Percentiles rank a stretch among this genome's conserved stretches.
These are phyloP conservation scores for Nycteola revayana DNA, from an alignment of 2,888 invertebrate species.

Conservation along the genomic window DNA sequence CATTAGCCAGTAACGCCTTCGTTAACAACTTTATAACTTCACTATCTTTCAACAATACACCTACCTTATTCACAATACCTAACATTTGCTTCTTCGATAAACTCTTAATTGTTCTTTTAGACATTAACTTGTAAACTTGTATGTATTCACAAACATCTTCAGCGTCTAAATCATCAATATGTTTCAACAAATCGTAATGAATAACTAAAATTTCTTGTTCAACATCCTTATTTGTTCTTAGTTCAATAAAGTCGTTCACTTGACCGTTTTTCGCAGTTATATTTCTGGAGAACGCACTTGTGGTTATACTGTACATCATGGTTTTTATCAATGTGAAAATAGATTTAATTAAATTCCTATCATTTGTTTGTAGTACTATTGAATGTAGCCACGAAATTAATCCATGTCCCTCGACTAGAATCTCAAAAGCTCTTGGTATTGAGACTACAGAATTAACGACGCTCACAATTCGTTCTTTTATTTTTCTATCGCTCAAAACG, in stretches of 20 bases:
- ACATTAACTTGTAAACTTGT: constrained; percentile 48
- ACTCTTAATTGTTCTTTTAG: constrained; percentile 57
- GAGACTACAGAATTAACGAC: constrained; percentile 83
- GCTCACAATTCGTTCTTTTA: constrained; percentile 85
- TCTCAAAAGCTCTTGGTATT: constrained; percentile 84
- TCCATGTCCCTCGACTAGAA: constrained; percentile 86
- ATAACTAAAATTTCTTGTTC: constrained; percentile 60
- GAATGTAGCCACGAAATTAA: constrained; percentile 86
- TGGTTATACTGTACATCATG: constrained; percentile 52
- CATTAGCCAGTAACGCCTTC: constrained; percentile 48
- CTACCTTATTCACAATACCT: constrained; percentile 46
- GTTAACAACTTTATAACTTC: constrained; percentile 48
- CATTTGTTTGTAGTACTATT: constrained; percentile 49
- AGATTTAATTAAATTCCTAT: constrained; percentile 43
- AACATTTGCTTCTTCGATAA: constrained; percentile 57
- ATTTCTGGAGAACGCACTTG: constrained; percentile 51
- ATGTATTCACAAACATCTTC: constrained; percentile 50
- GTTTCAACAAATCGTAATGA: constrained; percentile 48
- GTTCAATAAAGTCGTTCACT: constrained; percentile 41
- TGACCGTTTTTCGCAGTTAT: constrained; percentile 39
- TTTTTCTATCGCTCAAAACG: constrained; percentile 82
- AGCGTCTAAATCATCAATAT: constrained; percentile 44
- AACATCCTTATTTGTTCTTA: constrained; percentile 61
- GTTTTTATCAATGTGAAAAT: constrained; percentile 49
- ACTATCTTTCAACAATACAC: constrained; percentile 30